phyloP scores from a whole-genome alignment of 1,140 invertebrate genomes.

The Drosophila sproati region DNA sequence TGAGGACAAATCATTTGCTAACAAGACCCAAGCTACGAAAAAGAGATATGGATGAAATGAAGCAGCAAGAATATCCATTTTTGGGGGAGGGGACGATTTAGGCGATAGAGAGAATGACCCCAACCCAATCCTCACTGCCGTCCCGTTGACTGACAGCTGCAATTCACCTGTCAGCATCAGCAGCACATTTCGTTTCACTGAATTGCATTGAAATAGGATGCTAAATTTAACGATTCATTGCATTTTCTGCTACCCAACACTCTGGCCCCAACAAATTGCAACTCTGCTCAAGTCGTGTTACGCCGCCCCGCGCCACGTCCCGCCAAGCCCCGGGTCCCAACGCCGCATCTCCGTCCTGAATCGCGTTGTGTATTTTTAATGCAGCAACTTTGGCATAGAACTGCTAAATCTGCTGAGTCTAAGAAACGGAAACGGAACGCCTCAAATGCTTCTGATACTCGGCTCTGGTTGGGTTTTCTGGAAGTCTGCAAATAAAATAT shows the following conservation, averaged over 20 bases:
- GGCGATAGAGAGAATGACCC: not conserved
- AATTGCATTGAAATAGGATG: conserved; percentile 82
- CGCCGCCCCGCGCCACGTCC: not conserved
- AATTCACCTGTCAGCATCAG: conserved; percentile 81
- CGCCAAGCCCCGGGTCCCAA: not conserved
- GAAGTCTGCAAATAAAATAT: conserved; percentile 73
- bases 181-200: conserved; percentile 65
- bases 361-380: conserved; percentile 77
- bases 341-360: not conserved
- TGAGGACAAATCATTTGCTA: conserved; percentile 48
- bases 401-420: conserved; percentile 82
- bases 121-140: conserved; percentile 14
- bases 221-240: conserved; percentile 83
- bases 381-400: conserved; percentile 77
- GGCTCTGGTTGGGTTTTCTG: conserved; percentile 12
- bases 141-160: conserved; percentile 72
- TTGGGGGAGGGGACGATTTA: not conserved
- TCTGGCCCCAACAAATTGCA: conserved; percentile 63
- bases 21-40: conserved; percentile 51
- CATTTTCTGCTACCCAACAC: conserved; percentile 63
- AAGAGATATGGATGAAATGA: conserved; percentile 38
- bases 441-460: conserved; percentile 1
- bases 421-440: conserved; percentile 58
- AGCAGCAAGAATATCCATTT: conserved; percentile 43
- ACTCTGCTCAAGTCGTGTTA: conserved; percentile 54